Evolutionary conservation across 2,888 invertebrate genomes (phyloP).

Genomic region (Beris morrisii): DNA sequence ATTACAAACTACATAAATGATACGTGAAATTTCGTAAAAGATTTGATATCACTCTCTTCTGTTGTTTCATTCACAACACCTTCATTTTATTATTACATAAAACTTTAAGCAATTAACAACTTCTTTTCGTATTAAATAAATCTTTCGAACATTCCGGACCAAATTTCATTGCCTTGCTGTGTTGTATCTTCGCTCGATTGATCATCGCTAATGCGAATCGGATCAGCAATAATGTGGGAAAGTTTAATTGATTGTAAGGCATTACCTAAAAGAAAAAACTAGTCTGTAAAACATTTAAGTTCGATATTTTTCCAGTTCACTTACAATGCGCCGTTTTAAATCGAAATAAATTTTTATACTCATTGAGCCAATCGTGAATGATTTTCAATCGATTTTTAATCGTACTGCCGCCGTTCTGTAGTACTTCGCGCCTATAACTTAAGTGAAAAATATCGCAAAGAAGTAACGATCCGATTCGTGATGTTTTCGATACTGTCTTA

Average conservation of each 20-base stretch:
- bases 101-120: too few species aligned
- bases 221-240: conserved; percentile 32
- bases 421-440: conserved; percentile 32
- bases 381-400: conserved; percentile 36
- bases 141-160: conserved; percentile 19
- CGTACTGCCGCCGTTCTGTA: conserved; percentile 35
- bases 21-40: too few species aligned
- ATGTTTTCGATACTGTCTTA: conserved; percentile 32
- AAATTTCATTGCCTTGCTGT: conserved; percentile 25
- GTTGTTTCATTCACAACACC: too few species aligned
- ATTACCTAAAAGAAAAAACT: conserved; percentile 17
- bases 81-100: too few species aligned
- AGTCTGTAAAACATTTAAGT: conserved; percentile 1
- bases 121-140: conserved; percentile 4
- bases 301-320: conserved; percentile 1
- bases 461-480: conserved; percentile 26
- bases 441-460: conserved; percentile 34
- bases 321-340: conserved; percentile 36
- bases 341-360: conserved; percentile 33
- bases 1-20: too few species aligned
- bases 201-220: conserved; percentile 21
- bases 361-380: conserved; percentile 37
- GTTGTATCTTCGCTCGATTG: background rate
- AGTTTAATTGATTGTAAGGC: conserved; percentile 30
- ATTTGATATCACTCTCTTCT: too few species aligned